Evolutionary conservation across 2,113 vertebrate genomes (phyloP), one percentile per base, ranked within the genome.

Genomic region (Grammomys dolichurus): DNA sequence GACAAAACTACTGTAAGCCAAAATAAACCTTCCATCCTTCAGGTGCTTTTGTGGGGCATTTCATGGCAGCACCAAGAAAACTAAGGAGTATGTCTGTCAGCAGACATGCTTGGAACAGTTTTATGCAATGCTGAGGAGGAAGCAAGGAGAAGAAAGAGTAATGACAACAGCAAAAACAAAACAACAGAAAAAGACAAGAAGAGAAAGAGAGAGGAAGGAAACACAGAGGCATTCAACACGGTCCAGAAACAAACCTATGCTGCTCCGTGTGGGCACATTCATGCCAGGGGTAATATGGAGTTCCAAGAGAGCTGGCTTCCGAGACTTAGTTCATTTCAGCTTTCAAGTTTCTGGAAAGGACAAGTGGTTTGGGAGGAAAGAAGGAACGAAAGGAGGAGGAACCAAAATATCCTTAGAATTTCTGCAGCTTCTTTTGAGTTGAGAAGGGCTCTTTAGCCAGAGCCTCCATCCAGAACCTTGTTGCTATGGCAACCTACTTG

Each of bases 401-500:
- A 90, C 67, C n/a, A 67, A 95, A 95, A 97, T 91, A 75, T 54
- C 72, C 77, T 92, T 86, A 81, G 51, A 78, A 76, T 95, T 95
- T 96, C 95, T 97, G 89, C 84, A 95, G 95, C 89, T 94, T 93
- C 96, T 75, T 96, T 90, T 92, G 93, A 96, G 77, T 96, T 86
- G 95, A 92, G 94, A 96, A 96, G 77, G 90, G 70, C 96, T 96
- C 94, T 98, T 97, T 91, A 96, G 95, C 97, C 95, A 96, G 92
- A 96, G 96, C 95, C 90, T 95, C 88, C 92, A 97, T 98, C 98
- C 96, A 97, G 97, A 97, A 98, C 96, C 97, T 95, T n/a, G 98
- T 98, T 98, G 93, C 98, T 96, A 97, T 97, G 95, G 98, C 97
- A 98, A 98, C 98, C 0, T 0, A 4, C 97, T 98, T 94, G 97